Evolutionary conservation across 2,113 vertebrate genomes (phyloP).

Genomic region (Hucho hucho): DNA sequence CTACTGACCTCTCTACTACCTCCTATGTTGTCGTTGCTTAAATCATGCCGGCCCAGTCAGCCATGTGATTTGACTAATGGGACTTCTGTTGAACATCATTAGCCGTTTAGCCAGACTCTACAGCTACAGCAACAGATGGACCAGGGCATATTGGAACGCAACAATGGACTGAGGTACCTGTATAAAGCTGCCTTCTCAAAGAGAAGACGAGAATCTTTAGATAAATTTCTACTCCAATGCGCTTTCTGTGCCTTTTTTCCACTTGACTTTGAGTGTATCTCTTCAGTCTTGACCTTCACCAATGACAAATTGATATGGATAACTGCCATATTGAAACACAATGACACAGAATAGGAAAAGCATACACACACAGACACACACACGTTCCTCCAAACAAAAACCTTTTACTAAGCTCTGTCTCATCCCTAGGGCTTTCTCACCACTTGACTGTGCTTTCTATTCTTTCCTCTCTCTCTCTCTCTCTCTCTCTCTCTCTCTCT

Average conservation of each 20-base stretch:
- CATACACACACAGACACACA: no score
- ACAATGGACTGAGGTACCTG: constrained; percentile 48
- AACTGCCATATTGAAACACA: neutral
- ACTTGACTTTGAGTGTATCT: no score
- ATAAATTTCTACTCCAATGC: no score
- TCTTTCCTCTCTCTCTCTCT: no score
- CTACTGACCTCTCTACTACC: constrained; percentile 34
- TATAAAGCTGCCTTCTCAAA: constrained; percentile 13
- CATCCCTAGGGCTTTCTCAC: constrained; percentile 33
- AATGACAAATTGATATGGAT: neutral
- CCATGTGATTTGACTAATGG: constrained; percentile 62
- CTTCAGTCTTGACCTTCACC: neutral
- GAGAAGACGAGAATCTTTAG: neutral
- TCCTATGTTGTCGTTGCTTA: constrained; percentile 30
- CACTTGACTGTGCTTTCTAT: constrained; percentile 51
- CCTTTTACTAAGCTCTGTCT: neutral
- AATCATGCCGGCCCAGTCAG: constrained; percentile 54
- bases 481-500: no score
- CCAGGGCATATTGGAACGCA: constrained; percentile 39
- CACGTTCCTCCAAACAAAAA: neutral
- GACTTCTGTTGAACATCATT: constrained; percentile 65
- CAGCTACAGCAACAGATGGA: constrained; percentile 58
- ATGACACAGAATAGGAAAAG: neutral
- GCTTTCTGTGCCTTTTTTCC: no score
- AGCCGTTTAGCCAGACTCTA: constrained; percentile 58